Evolutionary conservation across 2,113 vertebrate genomes (phyloP).

Genomic region (Emydocephalus ijimae): DNA sequence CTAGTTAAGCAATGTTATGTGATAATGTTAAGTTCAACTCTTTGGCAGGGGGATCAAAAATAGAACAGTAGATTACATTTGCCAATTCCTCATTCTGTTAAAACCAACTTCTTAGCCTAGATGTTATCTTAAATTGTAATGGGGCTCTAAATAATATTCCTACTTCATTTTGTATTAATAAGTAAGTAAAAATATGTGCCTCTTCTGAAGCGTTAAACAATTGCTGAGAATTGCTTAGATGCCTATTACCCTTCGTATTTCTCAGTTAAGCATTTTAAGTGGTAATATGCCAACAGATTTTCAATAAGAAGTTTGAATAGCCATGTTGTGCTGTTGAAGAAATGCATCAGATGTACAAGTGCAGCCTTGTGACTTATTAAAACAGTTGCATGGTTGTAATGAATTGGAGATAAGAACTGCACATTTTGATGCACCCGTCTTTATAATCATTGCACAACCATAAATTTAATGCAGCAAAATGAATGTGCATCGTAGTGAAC

Average conservation of each 20-base stretch:
- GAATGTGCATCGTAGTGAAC: neutral
- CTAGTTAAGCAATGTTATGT: neutral
- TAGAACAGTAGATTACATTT: neutral
- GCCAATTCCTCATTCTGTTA: neutral
- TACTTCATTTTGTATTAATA: neutral
- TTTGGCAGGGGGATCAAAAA: neutral
- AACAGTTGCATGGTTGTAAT: neutral
- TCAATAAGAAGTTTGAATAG: neutral
- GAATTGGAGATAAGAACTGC: neutral
- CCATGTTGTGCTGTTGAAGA: neutral
- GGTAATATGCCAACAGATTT: neutral
- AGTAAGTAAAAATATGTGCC: neutral
- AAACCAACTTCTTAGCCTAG: neutral
- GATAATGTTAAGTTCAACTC: neutral
- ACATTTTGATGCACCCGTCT: neutral
- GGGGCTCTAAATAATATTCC: neutral
- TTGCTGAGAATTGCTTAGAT: neutral
- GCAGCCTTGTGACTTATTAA: neutral
- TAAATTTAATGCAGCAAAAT: neutral
- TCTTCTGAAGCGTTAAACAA: neutral
- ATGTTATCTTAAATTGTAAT: neutral
- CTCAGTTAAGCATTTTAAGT: neutral
- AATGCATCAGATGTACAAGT: neutral
- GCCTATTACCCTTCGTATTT: neutral
- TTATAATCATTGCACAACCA: neutral